Base-by-base conservation (phyloP, 2,113 vertebrate genomes). In the Hippoglossus stenolepis region DNA sequence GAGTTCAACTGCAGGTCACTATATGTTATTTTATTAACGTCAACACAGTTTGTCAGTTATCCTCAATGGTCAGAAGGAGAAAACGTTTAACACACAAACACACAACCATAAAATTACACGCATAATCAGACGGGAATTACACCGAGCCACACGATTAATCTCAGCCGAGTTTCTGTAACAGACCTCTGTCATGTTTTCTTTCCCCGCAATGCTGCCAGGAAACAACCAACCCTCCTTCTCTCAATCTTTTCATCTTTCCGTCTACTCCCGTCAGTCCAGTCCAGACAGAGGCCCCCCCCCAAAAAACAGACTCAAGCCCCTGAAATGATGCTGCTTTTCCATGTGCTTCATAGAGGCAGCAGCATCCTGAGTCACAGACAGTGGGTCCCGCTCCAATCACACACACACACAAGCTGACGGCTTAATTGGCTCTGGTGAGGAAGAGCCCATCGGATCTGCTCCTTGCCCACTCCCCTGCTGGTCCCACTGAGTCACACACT, bases 311-410 rank as follows among this genome's bases (percentile, higher is more conserved):
- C 60, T 24, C 35, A 79, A 65, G 56, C 70, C 75, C 73, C 49
- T 10, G 1, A 83, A 84, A 81, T 82, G 75, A 92, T 80, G 72
- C 56, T 68, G 74, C 15, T 83, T 91, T 90, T 91, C 86, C 87
- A 79, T 85, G 79, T 80, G 83, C 70, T 83, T 89, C 72, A 67
- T 76, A 88, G 76, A 47, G 45, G 45, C 45, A 4, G 81, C 83
- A 72, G 80, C 23, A 21, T 78, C 85, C 79, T 92, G 91, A 91
- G 77, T 92, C 88, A 91, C 85, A 72, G 71, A 65, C 76, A 70
- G 75, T n/a, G 49, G 63, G 72, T 67, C 43, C 24, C 0, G 17
- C 40, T 85, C 68, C 79, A 60, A 71, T 85, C 82, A 63, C 77
- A 85, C 80, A 63, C 77, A 85, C 76, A 75, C 78, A 82, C 82